A percentile compares a stretch with the other conserved stretches of the same genome.
Evolutionary conservation across 1,140 invertebrate genomes (phyloP).

Genomic region (Archegozetes longisetosus): DNA sequence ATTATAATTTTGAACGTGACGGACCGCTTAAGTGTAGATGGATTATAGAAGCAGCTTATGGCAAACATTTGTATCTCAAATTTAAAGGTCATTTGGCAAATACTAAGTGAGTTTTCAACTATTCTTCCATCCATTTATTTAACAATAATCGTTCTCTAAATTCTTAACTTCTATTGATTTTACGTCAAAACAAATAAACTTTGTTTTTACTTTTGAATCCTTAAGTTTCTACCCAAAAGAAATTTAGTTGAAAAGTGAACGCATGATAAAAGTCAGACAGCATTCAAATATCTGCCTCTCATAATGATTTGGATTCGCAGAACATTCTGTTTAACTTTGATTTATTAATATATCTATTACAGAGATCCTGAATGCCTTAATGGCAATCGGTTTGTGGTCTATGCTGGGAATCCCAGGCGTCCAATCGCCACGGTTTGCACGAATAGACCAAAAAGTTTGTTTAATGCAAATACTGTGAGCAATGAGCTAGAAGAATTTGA

Average conservation of each 20-base stretch:
- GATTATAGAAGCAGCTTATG: conserved; percentile 19
- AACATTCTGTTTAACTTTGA: too few species aligned
- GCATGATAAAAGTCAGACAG: too few species aligned
- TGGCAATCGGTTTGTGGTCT: conserved; percentile 20
- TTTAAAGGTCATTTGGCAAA: conserved; percentile 19
- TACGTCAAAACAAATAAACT: not conserved
- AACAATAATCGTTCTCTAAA: not conserved
- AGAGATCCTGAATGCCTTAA: conserved; percentile 4
- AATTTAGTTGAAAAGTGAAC: too few species aligned
- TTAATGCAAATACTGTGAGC: not conserved
- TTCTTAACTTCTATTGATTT: not conserved
- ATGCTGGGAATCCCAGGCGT: conserved; percentile 16
- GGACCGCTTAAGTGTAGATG: conserved; percentile 19
- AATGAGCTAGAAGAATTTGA: not conserved
- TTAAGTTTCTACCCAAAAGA: too few species aligned
- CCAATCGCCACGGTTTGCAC: conserved; percentile 20
- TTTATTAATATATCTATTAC: too few species aligned
- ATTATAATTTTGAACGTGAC: not conserved
- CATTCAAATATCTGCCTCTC: too few species aligned
- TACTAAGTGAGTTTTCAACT: not conserved
- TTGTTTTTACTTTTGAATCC: too few species aligned
- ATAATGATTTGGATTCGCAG: too few species aligned
- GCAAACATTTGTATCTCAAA: conserved; percentile 21
- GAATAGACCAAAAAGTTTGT: not conserved
- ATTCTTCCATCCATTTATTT: not conserved